Conservation (phyloP, 2,888 invertebrate genomes). For the Habrosyne pyritoides region DNA sequence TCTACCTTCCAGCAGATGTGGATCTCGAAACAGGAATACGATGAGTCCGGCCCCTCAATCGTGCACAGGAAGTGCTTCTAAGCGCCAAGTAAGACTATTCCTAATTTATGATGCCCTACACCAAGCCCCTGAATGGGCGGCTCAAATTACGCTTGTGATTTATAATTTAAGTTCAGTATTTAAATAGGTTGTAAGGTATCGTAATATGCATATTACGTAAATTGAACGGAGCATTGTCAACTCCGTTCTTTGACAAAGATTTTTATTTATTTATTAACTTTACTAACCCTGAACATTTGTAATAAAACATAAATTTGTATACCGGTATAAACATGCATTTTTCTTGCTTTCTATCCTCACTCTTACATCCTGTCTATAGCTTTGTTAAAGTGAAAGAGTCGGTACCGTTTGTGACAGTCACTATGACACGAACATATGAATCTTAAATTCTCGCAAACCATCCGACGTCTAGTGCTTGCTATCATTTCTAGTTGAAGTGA, state of each 20-base stretch:
- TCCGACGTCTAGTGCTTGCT: constrained; percentile 10
- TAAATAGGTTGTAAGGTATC: constrained; percentile 81
- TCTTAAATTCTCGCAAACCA: constrained; percentile 7
- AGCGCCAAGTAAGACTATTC: constrained; percentile 72
- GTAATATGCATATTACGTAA: constrained; percentile 84
- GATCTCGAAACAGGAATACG: constrained; percentile 99
- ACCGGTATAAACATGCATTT: constrained; percentile 73
- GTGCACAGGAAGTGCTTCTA: constrained; percentile 96
- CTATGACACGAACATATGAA: constrained; percentile 21
- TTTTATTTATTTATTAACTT: constrained; percentile 80
- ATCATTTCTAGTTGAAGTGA: constrained; percentile 23
- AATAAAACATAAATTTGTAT: constrained; percentile 78
- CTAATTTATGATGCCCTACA: constrained; percentile 79
- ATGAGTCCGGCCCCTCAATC: constrained; percentile 97
- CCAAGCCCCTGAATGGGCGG: constrained; percentile 70
- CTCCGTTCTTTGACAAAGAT: constrained; percentile 75
- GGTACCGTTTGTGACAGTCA: constrained; percentile 35
- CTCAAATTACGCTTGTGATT: constrained; percentile 82
- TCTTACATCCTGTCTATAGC: constrained; percentile 20
- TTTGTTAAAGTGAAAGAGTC: constrained; percentile 28
- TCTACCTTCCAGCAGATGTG: constrained; percentile 98
- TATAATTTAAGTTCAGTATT: constrained; percentile 81
- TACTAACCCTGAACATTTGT: constrained; percentile 75
- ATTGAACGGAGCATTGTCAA: constrained; percentile 56
- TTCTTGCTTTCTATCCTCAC: constrained; percentile 41